A percentile compares a stretch with the other conserved stretches of the same genome.
phyloP scores from a whole-genome alignment of 2,888 invertebrate species.

The Boloria euphrosyne region DNA sequence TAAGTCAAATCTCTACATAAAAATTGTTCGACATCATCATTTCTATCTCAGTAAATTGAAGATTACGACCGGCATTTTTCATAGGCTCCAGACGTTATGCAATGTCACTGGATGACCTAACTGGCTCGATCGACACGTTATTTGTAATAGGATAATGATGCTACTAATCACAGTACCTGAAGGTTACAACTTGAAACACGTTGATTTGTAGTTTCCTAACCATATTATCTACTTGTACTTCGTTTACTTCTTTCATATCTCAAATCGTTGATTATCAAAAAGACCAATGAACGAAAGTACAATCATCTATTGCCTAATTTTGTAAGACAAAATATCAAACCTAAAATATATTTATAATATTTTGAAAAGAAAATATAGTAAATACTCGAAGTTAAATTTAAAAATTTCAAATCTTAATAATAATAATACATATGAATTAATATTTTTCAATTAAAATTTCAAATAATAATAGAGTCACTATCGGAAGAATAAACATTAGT shows the following conservation, averaged over 20 bases:
- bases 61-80: not conserved
- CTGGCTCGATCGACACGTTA: conserved; percentile 29
- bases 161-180: conserved; percentile 45
- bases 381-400: too few species aligned
- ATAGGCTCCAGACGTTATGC: conserved; percentile 12
- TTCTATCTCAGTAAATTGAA: not conserved
- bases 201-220: conserved; percentile 29
- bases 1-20: too few species aligned
- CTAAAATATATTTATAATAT: too few species aligned
- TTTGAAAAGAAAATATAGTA: too few species aligned
- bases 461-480: conserved; percentile 3
- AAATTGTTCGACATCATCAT: too few species aligned
- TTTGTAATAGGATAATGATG: conserved; percentile 56
- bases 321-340: too few species aligned
- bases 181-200: conserved; percentile 39
- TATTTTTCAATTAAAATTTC: not conserved
- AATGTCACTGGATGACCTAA: conserved; percentile 13
- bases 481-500: conserved; percentile 2
- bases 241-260: not conserved
- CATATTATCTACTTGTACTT: conserved; percentile 14
- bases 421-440: not conserved
- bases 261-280: not conserved
- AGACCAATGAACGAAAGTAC: not conserved
- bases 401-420: too few species aligned
- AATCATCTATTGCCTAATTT: not conserved